Percentiles rank a stretch among this genome's conserved stretches.
phyloP scores from a whole-genome alignment of 2,113 vertebrate species.

The Thryonomys swinderianus region DNA sequence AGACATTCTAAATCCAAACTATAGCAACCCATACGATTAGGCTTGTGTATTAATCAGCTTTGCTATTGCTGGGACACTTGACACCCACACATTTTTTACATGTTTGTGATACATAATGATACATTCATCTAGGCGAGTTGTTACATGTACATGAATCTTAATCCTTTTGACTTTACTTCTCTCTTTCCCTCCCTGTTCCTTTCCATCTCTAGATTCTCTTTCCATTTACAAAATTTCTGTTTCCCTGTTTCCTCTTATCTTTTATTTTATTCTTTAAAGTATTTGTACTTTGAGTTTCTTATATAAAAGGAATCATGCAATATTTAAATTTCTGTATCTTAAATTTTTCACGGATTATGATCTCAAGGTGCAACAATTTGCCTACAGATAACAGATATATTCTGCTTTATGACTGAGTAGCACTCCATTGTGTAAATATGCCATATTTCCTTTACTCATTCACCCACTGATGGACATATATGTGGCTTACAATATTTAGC shows the following conservation, averaged over 20 bases:
- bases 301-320: not conserved
- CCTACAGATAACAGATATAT: not conserved
- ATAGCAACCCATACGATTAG: not conserved
- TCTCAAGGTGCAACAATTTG: not conserved
- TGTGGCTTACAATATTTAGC: not conserved
- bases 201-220: not conserved
- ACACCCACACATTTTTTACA: not conserved
- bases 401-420: not conserved
- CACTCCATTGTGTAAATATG: not conserved
- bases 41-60: not conserved
- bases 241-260: not conserved
- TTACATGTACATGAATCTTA: not conserved
- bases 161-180: not conserved
- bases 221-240: not conserved
- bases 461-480: not conserved
- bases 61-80: not conserved
- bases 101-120: not conserved
- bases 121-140: not conserved
- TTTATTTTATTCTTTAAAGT: not conserved
- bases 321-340: not conserved
- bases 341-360: not conserved
- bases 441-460: not conserved
- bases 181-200: not conserved
- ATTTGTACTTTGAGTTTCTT: not conserved
- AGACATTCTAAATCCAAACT: not conserved